Conservation (phyloP, 2,797 vertebrate species). For the Aplochiton taeniatus region DNA sequence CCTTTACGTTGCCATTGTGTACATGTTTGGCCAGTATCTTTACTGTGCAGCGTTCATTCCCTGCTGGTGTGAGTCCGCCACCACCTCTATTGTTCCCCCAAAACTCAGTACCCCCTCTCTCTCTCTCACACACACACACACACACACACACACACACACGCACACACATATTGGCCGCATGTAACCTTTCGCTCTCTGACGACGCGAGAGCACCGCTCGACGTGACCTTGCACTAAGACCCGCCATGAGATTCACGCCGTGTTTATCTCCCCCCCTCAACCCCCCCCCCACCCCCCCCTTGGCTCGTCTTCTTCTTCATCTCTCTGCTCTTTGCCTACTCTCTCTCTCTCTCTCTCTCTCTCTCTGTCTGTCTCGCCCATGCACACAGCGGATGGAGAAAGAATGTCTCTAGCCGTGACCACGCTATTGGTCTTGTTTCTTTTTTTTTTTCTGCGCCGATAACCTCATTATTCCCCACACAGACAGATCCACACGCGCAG, state of each 20-base stretch:
- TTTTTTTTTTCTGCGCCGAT: background rate
- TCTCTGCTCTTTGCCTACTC: slow-evolving; percentile 7
- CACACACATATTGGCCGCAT: slow-evolving; percentile 23
- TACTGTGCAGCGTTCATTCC: too few relatives aligned
- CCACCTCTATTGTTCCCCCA: too few relatives aligned
- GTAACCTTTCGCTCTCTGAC: slow-evolving; percentile 22
- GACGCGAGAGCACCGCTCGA: slow-evolving; percentile 22
- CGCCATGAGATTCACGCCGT: slow-evolving; percentile 36
- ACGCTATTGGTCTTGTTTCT: background rate
- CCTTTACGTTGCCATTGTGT: too few relatives aligned
- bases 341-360: slow-evolving; percentile 9
- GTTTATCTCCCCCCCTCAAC: background rate
- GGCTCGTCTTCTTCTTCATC: too few relatives aligned
- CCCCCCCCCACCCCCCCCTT: background rate
- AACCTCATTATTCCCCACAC: slow-evolving; percentile 11
- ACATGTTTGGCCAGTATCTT: too few relatives aligned
- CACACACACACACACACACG: background rate
- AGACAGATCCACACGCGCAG: background rate
- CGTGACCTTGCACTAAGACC: slow-evolving; percentile 30
- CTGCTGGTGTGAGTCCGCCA: too few relatives aligned
- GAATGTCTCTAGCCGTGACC: background rate
- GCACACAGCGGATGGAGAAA: background rate
- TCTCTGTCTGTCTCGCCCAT: background rate
- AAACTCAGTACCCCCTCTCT: too few relatives aligned
- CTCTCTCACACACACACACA: background rate